Base-by-base conservation (phyloP, 2,113 vertebrate genomes). In the Bombycilla garrulus region DNA sequence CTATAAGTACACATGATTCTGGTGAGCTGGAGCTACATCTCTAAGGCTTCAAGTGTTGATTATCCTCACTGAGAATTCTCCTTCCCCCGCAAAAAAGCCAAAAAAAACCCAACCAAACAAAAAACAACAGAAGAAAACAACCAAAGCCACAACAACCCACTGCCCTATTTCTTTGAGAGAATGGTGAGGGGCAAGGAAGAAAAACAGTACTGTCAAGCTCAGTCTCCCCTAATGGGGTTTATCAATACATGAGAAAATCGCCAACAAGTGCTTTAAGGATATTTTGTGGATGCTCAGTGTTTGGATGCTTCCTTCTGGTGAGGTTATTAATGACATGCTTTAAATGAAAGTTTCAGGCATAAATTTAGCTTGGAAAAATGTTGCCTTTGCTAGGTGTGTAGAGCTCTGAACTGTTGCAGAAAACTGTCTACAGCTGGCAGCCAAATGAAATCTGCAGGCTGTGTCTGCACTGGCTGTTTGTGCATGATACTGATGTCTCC, bases 41-140 rank as follows among this genome's bases (percentile, higher is more conserved):
- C 38, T 23, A 45, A 48, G 50, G 4, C n/a, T 65, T 80, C 50
- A n/a, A 11, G 4, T 40, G 20, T 45, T 61, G n/a, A 25, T 28
- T 42, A 8, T 48, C 6, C 12, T n/a, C 2, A 0, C 22, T 65
- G 28, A 72, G 25, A 77, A 80, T 6, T 16, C 6, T 3, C 4
- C 1, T 6, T 3, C 15, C 2, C 5, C 14, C n/a, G n/a, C n/a
- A n/a, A n/a, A 38, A 17, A 1, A 18, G 38, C n/a, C n/a, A n/a
- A 38, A 38, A 38, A 38, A 9, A 38, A 38, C 38, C 38, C 9
- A 38, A 38, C n/a, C n/a, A 62, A 36, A 10, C 7, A 5, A 26
- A 20, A 15, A 45, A 17, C 12, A 38, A 38, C 9, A 38, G 15
- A 1, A 18, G 12, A 38, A 38, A 38, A 38, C 38, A 38, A 38